A percentile compares a stretch with the other conserved stretches of the same genome.
Conservation (phyloP, 2,888 invertebrate genomes). For the Diaphora mendica region DNA sequence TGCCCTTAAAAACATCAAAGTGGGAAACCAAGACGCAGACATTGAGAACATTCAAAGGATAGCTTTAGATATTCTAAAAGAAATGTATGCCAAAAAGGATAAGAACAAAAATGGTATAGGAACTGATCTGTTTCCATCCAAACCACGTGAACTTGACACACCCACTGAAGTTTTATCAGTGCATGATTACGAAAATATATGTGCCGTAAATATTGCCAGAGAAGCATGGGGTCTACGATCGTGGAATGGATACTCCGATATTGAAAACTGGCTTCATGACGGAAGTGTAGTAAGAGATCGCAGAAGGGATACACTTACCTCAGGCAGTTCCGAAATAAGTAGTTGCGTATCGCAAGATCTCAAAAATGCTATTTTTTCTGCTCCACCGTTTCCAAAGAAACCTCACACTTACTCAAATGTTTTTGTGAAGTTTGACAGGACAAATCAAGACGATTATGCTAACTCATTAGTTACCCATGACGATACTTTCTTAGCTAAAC, state of each 20-base stretch:
- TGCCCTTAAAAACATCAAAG: conserved; percentile 84
- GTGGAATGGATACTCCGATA: conserved; percentile 89
- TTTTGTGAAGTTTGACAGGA: conserved; percentile 78
- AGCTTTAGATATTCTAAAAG: conserved; percentile 83
- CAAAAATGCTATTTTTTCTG: conserved; percentile 76
- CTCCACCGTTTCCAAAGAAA: conserved; percentile 80
- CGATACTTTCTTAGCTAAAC: conserved; percentile 85
- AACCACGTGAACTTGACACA: conserved; percentile 81
- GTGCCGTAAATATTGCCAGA: conserved; percentile 88
- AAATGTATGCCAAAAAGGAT: conserved; percentile 84
- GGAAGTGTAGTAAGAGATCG: conserved; percentile 87
- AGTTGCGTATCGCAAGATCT: conserved; percentile 81
- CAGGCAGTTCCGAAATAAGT: conserved; percentile 86
- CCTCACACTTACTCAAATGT: conserved; percentile 81
- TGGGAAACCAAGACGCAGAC: conserved; percentile 84
- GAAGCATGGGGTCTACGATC: conserved; percentile 89
- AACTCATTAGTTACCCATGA: conserved; percentile 84
- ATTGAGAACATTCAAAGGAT: conserved; percentile 85
- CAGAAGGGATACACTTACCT: conserved; percentile 85
- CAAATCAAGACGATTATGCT: conserved; percentile 82
- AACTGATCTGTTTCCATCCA: conserved; percentile 68
- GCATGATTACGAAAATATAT: conserved; percentile 89
- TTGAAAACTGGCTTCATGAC: conserved; percentile 88
- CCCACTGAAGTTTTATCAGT: conserved; percentile 87
- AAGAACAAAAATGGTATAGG: conserved; percentile 72